Conservation (phyloP, 1,140 invertebrate species). For the Trachelipus rathkii region DNA sequence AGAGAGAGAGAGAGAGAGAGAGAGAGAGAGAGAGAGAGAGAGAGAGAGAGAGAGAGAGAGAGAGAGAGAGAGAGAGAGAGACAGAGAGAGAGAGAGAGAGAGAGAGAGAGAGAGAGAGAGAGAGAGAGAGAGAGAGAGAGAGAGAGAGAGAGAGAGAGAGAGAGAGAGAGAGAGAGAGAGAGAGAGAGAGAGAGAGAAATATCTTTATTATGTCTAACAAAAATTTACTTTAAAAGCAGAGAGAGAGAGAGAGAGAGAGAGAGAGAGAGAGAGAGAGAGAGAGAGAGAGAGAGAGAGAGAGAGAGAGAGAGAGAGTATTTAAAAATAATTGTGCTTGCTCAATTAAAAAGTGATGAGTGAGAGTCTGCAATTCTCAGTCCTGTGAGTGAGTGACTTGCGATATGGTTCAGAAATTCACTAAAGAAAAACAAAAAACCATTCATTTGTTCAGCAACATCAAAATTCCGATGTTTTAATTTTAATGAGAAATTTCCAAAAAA, state of each 20-base stretch:
- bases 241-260: slow-evolving; percentile 2
- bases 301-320: slow-evolving; percentile 7
- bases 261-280: slow-evolving; percentile 9
- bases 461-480: too few relatives aligned
- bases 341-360: too few relatives aligned
- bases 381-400: too few relatives aligned
- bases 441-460: too few relatives aligned
- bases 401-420: too few relatives aligned
- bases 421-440: too few relatives aligned
- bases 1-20: slow-evolving; percentile 11
- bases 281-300: slow-evolving; percentile 11
- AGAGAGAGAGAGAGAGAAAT: too few relatives aligned
- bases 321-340: too few relatives aligned
- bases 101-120: too few relatives aligned
- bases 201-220: background rate
- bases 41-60: background rate
- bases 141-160: too few relatives aligned
- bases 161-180: slow-evolving; percentile 11
- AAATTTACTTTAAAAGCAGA: background rate
- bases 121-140: background rate
- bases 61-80: background rate
- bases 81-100: background rate
- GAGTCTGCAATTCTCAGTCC: too few relatives aligned
- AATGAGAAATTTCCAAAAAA: too few relatives aligned
- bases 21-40: slow-evolving; percentile 11